Evolutionary conservation across 1,140 invertebrate species (phyloP), one percentile per base, ranked within the genome.

Genomic region (Heterodera schachtii): DNA sequence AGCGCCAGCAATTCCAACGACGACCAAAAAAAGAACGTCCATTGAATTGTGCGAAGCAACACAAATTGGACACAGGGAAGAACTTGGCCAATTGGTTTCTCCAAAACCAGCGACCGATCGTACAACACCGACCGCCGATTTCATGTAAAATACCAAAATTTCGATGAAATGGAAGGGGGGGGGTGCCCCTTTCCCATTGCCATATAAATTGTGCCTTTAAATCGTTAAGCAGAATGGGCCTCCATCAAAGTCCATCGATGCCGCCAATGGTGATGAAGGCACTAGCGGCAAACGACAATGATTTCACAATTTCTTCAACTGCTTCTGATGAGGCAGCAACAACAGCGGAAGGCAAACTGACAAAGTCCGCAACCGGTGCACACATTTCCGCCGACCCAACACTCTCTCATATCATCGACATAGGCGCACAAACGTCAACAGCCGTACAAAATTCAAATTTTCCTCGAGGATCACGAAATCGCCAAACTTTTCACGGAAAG

Each of bases 401-500:
- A 9, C 19, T 41, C n/a, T 44, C 44, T 9, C 47, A 21, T 71
- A 46, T 78, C 16, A 67, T 49, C 43, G 80, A 83, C 9, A n/a
- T 2, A 52, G 67, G 67, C 41, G 67, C 79, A 47, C 43, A 66
- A 44, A 69, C 76, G 69, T 49, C 57, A 77, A 46, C 44, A 21
- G 3, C 43, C 70, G 9, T 66, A 16, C 41, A 82, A n/a, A 78
- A 74, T 31, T 47, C 75, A 49, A 81, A 86, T 46, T 90, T 89
- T 83, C 89, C 89, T 2, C 70, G 88, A 73, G 85, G 87, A 41
- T 84, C 88, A 11, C 74, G 88, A 2, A 90, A 89, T 79, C 81
- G 88, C 19, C 89, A 89, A 79, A 89, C 88, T 9, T 89, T 89
- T 84, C 88, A 89, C 64, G 88, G 88, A 19, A 90, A 89, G 75